Evolutionary conservation across 1,140 invertebrate genomes (phyloP).

Genomic region (Brachystomella parvula): DNA sequence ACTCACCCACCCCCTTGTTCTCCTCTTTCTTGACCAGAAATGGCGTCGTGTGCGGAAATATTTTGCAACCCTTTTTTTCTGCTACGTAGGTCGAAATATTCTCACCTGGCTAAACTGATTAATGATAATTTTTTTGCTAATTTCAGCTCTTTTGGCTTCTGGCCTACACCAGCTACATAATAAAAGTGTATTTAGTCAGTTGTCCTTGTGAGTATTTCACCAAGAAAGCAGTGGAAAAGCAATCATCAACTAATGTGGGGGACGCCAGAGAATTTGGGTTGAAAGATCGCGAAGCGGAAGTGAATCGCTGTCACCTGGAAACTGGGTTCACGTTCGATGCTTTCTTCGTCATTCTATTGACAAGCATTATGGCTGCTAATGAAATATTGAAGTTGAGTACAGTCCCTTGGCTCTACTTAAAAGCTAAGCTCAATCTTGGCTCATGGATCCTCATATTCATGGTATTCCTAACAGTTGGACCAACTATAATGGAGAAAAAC

Average conservation of each 20-base stretch:
- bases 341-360: slow-evolving; percentile 21
- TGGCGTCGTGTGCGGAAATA: slow-evolving; percentile 31
- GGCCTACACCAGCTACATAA: slow-evolving; percentile 31
- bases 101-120: background rate
- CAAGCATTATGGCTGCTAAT: slow-evolving; percentile 21
- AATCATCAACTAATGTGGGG: background rate
- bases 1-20: slow-evolving; percentile 29
- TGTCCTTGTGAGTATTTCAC: slow-evolving; percentile 26
- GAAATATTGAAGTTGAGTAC: slow-evolving; percentile 29
- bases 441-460: slow-evolving; percentile 29
- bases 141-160: slow-evolving; percentile 31
- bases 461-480: slow-evolving; percentile 26
- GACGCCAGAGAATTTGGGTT: background rate
- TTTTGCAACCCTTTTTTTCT: slow-evolving; percentile 21
- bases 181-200: slow-evolving; percentile 31
- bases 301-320: slow-evolving; percentile 14
- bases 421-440: slow-evolving; percentile 17
- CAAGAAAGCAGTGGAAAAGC: background rate
- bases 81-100: slow-evolving; percentile 23
- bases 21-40: slow-evolving; percentile 33
- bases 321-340: slow-evolving; percentile 26
- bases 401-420: slow-evolving; percentile 26
- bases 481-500: slow-evolving; percentile 21
- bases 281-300: background rate
- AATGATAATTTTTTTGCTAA: background rate